Conservation (phyloP, 2,797 vertebrate species). For the Sebastes taczanowskii region DNA sequence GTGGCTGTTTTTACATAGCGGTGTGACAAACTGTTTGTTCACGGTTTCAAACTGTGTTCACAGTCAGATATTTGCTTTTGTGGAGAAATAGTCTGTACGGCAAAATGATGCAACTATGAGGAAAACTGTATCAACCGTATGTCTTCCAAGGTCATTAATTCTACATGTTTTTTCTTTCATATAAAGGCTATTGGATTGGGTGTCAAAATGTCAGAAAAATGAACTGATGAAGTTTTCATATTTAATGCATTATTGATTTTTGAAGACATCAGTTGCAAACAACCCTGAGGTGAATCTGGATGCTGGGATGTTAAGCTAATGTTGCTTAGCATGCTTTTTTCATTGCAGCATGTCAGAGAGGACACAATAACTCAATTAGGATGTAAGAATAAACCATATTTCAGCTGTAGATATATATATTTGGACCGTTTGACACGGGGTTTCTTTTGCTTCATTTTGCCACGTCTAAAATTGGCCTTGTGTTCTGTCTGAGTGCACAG, state of each 20-base stretch:
- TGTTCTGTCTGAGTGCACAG: background rate
- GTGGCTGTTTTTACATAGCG: slow-evolving; percentile 29
- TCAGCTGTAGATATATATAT: background rate
- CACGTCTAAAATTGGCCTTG: background rate
- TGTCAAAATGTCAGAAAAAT: slow-evolving; percentile 6
- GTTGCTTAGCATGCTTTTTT: background rate
- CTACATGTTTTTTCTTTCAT: background rate
- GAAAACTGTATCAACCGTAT: slow-evolving; percentile 29
- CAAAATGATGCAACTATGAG: slow-evolving; percentile 49
- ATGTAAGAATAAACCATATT: background rate
- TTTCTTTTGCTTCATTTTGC: background rate
- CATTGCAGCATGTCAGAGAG: background rate
- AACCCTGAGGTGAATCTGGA: background rate
- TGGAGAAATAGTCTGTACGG: slow-evolving; percentile 1
- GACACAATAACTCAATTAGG: background rate
- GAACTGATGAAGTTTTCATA: slow-evolving; percentile 2
- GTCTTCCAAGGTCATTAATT: background rate
- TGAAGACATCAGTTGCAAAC: background rate
- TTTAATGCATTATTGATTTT: slow-evolving; percentile 15
- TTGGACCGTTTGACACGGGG: background rate
- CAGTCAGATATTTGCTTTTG: slow-evolving; percentile 32
- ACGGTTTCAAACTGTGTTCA: slow-evolving; percentile 21
- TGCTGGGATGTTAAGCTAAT: background rate
- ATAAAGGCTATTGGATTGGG: background rate
- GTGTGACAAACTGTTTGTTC: slow-evolving; percentile 27